phyloP scores from a whole-genome alignment of 2,797 vertebrate genomes.

The Acrossocheilus fasciatus region DNA sequence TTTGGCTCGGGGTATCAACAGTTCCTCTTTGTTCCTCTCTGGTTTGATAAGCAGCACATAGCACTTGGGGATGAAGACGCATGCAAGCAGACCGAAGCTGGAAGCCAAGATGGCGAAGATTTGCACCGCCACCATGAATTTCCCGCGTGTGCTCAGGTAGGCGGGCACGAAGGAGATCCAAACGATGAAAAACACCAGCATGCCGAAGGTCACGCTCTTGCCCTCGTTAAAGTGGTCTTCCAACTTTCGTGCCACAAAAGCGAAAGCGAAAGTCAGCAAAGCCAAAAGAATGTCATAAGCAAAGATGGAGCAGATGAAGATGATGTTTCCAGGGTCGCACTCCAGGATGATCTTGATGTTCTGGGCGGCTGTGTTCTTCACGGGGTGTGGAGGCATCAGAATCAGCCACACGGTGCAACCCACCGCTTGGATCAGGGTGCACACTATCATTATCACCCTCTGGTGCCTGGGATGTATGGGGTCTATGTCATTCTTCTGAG shows the following conservation, averaged over 20 bases:
- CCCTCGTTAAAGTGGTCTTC: slow-evolving; percentile 87
- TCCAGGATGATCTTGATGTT: slow-evolving; percentile 88
- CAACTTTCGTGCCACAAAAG: slow-evolving; percentile 81
- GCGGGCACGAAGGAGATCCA: slow-evolving; percentile 90
- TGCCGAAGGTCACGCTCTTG: slow-evolving; percentile 85
- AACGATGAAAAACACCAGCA: slow-evolving; percentile 89
- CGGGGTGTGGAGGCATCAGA: slow-evolving; percentile 76
- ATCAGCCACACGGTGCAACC: slow-evolving; percentile 82
- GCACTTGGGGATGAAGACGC: slow-evolving; percentile 88
- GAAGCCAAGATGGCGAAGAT: slow-evolving; percentile 90
- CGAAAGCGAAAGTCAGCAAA: slow-evolving; percentile 82
- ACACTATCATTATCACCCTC: slow-evolving; percentile 76
- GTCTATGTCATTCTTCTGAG: slow-evolving; percentile 68
- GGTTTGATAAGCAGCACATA: slow-evolving; percentile 87
- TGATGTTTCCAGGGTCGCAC: slow-evolving; percentile 82
- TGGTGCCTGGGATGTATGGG: slow-evolving; percentile 72
- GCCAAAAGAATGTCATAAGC: slow-evolving; percentile 84
- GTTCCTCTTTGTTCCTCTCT: slow-evolving; percentile 82
- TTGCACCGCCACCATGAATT: slow-evolving; percentile 90
- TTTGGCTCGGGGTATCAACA: slow-evolving; percentile 75
- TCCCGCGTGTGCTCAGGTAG: slow-evolving; percentile 88
- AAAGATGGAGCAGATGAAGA: slow-evolving; percentile 87
- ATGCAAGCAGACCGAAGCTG: slow-evolving; percentile 86
- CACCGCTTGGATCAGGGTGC: slow-evolving; percentile 77
- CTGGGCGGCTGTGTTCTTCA: slow-evolving; percentile 86